A percentile compares a stretch with the other conserved stretches of the same genome.
These are phyloP conservation scores for Paguma larvata DNA, from an alignment of 2,797 vertebrate genomes.

Conservation along the genomic window DNA sequence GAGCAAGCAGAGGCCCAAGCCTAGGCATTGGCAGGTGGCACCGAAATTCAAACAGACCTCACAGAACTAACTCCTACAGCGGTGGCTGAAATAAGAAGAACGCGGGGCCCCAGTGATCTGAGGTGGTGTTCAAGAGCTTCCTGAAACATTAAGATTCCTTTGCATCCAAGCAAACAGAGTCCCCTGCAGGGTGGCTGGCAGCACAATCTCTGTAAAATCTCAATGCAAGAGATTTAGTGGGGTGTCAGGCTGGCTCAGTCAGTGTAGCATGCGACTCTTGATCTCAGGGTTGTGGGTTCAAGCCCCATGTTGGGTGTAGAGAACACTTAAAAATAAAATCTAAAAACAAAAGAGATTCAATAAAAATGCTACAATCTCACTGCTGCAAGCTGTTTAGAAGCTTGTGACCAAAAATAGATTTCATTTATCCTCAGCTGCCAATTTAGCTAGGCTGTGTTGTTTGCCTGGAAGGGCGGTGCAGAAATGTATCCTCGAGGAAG, in stretches of 20 bases:
- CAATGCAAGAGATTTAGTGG: background rate
- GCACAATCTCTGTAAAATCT: background rate
- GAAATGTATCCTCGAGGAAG: background rate
- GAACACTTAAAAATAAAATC: background rate
- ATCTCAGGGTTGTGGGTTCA: background rate
- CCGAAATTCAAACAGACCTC: background rate
- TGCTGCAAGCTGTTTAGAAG: background rate
- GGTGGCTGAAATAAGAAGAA: background rate
- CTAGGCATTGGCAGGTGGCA: no score
- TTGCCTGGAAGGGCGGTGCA: background rate
- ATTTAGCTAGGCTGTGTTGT: background rate
- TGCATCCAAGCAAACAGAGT: background rate
- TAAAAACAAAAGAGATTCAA: background rate
- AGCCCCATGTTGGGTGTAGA: background rate
- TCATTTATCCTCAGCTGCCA: background rate
- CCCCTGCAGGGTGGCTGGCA: background rate
- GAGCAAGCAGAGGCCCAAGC: no score
- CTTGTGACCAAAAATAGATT: background rate
- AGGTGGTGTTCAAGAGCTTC: background rate
- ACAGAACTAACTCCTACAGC: background rate
- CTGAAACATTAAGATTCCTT: background rate
- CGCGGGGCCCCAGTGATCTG: background rate
- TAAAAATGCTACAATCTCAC: background rate
- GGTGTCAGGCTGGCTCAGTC: background rate
- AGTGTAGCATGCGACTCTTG: background rate